Base-by-base conservation (phyloP, 2,888 invertebrate genomes). In the Glyphotaelius pellucidus region DNA sequence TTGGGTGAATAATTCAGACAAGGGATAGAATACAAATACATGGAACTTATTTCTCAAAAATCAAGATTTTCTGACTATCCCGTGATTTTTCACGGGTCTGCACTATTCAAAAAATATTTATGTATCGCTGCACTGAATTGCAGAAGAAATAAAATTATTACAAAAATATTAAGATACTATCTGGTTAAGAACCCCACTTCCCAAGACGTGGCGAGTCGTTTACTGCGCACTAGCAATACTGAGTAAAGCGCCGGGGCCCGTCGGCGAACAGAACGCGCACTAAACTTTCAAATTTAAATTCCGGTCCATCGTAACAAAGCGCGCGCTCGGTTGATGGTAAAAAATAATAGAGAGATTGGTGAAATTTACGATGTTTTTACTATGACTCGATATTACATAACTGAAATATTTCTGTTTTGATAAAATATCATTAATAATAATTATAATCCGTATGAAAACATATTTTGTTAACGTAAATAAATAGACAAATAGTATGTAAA, bases 401-500 rank as follows among this genome's bases (percentile, higher is more conserved):
- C 25, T n/a, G 67, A 67, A 67, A 67, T n/a, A 67, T 67, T 67
- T 67, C 25, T 25, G 25, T 67, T 67, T 67, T 67, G 67, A 67
- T 67, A 67, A 67, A n/a, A 67, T 67, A 25, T 25, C 67, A 67
- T 67, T 67, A 25, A 5, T 67, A 67, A n/a, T n/a, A n/a, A 67
- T 67, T 9, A 67, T 9, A 67, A 25, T n/a, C 67, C 25, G 67
- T n/a, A n/a, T 67, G 67, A 67, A 67, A 67, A 25, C 25, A 67
- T n/a, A 67, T 67, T 67, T 67, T 67, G 25, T 25, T n/a, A 25
- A 25, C n/a, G 25, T 67, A 67, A 67, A 25, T 67, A 67, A 25
- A 83, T 83, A 83, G 35, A 38, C 35, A 35, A 83, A 32, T 83
- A 83, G 35, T 83, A 83, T 83, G 83, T 86, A 86, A 86, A 86